phyloP scores from a whole-genome alignment of 2,888 invertebrate genomes.

The Rhagonycha fulva region DNA sequence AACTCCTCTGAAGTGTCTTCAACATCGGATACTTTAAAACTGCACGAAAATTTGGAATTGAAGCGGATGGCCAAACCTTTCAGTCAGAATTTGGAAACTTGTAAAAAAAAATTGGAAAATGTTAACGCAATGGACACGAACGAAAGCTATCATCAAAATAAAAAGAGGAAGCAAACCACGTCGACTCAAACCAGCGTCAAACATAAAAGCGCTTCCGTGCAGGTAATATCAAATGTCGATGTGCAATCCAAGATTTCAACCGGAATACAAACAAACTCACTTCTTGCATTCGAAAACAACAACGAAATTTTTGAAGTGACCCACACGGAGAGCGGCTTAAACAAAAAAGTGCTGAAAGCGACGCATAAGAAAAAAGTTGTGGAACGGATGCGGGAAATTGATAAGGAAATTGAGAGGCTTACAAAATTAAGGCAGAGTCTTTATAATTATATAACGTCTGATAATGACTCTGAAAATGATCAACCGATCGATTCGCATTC shows the following conservation, averaged over 20 bases:
- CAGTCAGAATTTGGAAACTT: neutral
- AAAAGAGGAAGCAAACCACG: neutral
- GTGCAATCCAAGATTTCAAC: neutral
- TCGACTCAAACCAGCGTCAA: neutral
- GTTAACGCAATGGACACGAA: neutral
- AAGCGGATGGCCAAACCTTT: neutral
- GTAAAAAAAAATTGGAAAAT: neutral
- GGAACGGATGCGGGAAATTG: slow-evolving; percentile 34
- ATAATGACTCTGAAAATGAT: slow-evolving; percentile 7
- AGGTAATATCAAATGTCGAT: neutral
- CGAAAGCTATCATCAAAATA: neutral
- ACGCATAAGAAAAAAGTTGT: neutral
- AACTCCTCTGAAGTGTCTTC: slow-evolving; percentile 19
- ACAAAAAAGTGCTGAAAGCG: slow-evolving; percentile 10
- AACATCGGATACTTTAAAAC: slow-evolving; percentile 3
- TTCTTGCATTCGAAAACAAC: slow-evolving; percentile 2
- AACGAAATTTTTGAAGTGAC: slow-evolving; percentile 1
- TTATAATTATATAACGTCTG: slow-evolving; percentile 22
- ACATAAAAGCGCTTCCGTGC: neutral
- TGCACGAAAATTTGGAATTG: neutral
- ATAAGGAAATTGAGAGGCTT: slow-evolving; percentile 41
- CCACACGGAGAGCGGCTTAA: neutral
- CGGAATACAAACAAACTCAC: slow-evolving; percentile 9
- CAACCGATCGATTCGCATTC: neutral
- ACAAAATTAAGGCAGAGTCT: slow-evolving; percentile 37